Percentiles rank a stretch among this genome's conserved stretches.
Conservation (phyloP, 2,797 vertebrate species). For the Amphiprion clarkii region DNA sequence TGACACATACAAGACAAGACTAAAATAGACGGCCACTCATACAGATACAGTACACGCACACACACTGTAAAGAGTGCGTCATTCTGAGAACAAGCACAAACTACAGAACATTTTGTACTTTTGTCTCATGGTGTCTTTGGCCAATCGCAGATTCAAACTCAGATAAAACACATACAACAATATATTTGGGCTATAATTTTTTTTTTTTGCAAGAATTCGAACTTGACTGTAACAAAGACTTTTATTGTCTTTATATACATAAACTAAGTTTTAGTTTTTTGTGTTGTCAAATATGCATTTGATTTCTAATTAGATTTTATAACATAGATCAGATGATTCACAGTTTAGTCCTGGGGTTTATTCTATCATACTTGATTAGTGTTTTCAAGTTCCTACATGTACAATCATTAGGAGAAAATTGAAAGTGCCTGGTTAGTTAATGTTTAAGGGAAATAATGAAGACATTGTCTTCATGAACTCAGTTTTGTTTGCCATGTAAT, state of each 20-base stretch:
- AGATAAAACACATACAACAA: not conserved
- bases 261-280: not conserved
- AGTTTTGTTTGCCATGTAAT: not conserved
- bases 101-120: slow-evolving; percentile 37
- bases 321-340: not conserved
- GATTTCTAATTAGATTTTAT: not conserved
- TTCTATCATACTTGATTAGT: too few species aligned
- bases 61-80: slow-evolving; percentile 27
- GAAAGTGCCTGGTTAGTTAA: not conserved
- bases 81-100: slow-evolving; percentile 49
- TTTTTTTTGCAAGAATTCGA: too few species aligned
- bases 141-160: not conserved
- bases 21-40: slow-evolving; percentile 62
- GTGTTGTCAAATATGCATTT: not conserved
- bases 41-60: slow-evolving; percentile 12
- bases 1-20: slow-evolving; percentile 58
- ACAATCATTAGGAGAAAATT: not conserved
- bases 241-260: too few species aligned
- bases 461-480: slow-evolving; percentile 22
- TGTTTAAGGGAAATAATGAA: slow-evolving; percentile 26
- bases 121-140: slow-evolving; percentile 4
- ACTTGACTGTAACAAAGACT: too few species aligned
- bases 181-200: not conserved
- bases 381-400: too few species aligned
- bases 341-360: too few species aligned